These are phyloP conservation scores for Nomada ruficornis DNA, from an alignment of 2,888 invertebrate genomes.

Conservation along the genomic window DNA sequence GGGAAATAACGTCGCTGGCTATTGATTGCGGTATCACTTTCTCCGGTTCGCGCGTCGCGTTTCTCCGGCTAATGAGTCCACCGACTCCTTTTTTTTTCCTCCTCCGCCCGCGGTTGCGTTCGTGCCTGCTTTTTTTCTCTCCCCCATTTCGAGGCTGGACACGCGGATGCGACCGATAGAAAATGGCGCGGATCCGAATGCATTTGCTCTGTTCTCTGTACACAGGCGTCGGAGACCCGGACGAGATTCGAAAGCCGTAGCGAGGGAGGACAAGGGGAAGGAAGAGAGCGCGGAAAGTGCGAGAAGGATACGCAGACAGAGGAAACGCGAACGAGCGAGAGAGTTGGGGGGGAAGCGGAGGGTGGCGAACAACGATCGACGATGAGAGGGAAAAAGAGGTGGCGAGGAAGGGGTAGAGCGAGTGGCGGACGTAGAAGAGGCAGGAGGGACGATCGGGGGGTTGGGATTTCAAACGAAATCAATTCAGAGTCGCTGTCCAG, in stretches of 20 bases:
- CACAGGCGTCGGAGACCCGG: constrained; percentile 65
- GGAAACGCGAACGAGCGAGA: constrained; percentile 25
- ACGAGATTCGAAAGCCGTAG: constrained; percentile 68
- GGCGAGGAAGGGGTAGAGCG: constrained; percentile 56
- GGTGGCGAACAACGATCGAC: constrained; percentile 55
- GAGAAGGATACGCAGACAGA: constrained; percentile 43
- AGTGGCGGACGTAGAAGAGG: constrained; percentile 71
- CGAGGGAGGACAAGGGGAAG: constrained; percentile 37
- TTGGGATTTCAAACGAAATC: constrained; percentile 83
- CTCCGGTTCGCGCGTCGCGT: constrained; percentile 42
- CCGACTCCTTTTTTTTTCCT: constrained; percentile 8
- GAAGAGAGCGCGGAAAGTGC: constrained; percentile 37
- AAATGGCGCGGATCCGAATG: constrained; percentile 71
- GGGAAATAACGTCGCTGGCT: constrained; percentile 42
- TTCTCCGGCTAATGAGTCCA: constrained; percentile 57
- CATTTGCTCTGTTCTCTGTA: constrained; percentile 65
- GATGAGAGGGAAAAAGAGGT: constrained; percentile 53
- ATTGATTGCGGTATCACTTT: constrained; percentile 63
- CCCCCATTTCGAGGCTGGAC: constrained; percentile 42
- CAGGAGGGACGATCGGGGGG: constrained; percentile 64
- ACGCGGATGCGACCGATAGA: constrained; percentile 64
- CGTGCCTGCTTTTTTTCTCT: not conserved
- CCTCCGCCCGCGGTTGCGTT: not conserved
- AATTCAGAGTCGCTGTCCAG: constrained; percentile 83
- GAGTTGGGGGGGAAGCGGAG: constrained; percentile 31